Evolutionary conservation across 2,888 invertebrate species (phyloP), one percentile per base, ranked within the genome.

Genomic region (Muschampia plurimacula): DNA sequence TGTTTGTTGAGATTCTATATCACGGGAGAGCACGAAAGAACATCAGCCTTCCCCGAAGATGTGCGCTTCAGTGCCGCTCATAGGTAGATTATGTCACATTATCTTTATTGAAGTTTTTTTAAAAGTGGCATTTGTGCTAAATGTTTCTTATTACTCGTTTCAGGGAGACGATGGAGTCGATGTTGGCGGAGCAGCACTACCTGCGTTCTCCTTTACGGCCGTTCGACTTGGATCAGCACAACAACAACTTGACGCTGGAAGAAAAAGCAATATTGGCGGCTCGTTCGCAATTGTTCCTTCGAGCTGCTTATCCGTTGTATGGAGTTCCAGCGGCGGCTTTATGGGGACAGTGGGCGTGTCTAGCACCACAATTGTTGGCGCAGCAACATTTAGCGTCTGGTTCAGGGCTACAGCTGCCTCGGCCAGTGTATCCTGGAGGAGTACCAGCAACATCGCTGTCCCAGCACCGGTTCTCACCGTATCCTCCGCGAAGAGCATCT

Each of bases 91-190:
- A 83, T 81, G 81, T 82, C 79, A 72, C 57, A 72, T 73, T 73
- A 73, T 74, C 69, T 68, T 75, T 72, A 75, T 77, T 75, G 73
- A 73, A 68, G 13, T 57, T 65, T 52, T 10, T 13, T 41, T 10
- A 0, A 36, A 44, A 67, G 66, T 67, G 73, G 68, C 60, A 72
- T 62, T 62, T 68, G 28, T 32, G 32, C 59, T 73, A 15, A 68
- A 10, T 59, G 7, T 22, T 13, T 12, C 8, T 44, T 64, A 44
- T 69, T 55, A 63, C 46, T 73, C 60, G 77, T 94, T 92, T 79
- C 96, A 97, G 98, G 91, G 98, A 98, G 93, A 97, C 97, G 73
- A 98, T 98, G 98, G 98, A 98, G 89, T 97, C 97, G 69, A 97
- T 98, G 96, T 89, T 98, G 82, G 97, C 97, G 60, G 97, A 98